Conservation (phyloP, 2,797 vertebrate genomes). For the Sebastes variabilis region DNA sequence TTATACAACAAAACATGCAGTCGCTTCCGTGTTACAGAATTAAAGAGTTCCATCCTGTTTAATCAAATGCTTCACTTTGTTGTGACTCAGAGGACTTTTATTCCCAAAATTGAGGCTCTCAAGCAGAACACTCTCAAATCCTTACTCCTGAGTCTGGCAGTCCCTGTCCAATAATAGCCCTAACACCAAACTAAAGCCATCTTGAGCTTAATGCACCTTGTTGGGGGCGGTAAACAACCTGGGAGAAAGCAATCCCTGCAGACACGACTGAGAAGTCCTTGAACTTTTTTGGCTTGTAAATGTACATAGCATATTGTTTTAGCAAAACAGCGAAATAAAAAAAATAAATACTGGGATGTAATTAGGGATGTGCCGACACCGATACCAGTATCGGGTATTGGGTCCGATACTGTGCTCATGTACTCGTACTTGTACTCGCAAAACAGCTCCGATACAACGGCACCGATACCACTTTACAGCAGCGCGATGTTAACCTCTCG, state of each 20-base stretch:
- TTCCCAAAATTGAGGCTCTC: background rate
- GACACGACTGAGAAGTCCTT: background rate
- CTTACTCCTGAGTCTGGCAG: background rate
- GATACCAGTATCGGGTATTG: too few species aligned
- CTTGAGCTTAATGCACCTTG: background rate
- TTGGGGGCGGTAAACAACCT: background rate
- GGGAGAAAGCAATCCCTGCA: background rate
- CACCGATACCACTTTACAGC: too few species aligned
- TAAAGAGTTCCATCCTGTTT: background rate
- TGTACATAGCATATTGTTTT: background rate
- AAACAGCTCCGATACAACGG: too few species aligned
- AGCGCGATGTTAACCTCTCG: too few species aligned
- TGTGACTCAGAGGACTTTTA: background rate
- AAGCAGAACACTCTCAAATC: background rate
- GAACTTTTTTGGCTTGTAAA: background rate
- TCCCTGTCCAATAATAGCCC: background rate
- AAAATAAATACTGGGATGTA: too few species aligned
- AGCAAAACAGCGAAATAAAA: background rate
- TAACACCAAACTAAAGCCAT: background rate
- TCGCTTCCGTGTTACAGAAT: background rate
- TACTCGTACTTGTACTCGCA: too few species aligned
- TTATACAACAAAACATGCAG: background rate
- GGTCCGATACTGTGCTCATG: too few species aligned
- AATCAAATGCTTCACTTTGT: constrained; percentile 15
- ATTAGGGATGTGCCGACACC: too few species aligned